A percentile compares a stretch with the other conserved stretches of the same genome.
Evolutionary conservation across 2,888 invertebrate species (phyloP).

Genomic region (Pterobdella sp.): DNA sequence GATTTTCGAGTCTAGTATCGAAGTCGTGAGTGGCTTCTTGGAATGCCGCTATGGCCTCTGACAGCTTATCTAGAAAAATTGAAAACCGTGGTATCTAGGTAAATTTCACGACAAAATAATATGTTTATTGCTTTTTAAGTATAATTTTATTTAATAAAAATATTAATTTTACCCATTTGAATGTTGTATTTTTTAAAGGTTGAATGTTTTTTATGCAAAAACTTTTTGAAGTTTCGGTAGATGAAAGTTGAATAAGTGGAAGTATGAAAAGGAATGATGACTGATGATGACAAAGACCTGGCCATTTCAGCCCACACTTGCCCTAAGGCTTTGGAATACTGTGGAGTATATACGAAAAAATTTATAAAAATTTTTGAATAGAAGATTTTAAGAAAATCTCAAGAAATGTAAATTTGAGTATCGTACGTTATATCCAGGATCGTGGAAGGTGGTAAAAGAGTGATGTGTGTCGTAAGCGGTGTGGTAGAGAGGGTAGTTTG

Average conservation of each 20-base stretch:
- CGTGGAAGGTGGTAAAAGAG: slow-evolving; percentile 46
- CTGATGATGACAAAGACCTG: slow-evolving; percentile 41
- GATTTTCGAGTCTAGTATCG: too few species aligned
- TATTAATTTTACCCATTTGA: slow-evolving; percentile 20
- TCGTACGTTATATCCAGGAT: slow-evolving; percentile 43
- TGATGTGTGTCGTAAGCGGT: slow-evolving; percentile 52
- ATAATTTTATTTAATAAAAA: too few species aligned
- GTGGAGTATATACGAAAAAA: too few species aligned
- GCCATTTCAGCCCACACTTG: slow-evolving; percentile 50
- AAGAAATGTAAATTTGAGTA: too few species aligned
- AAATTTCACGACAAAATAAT: too few species aligned
- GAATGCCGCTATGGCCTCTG: too few species aligned
- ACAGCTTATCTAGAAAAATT: too few species aligned
- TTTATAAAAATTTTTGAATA: too few species aligned
- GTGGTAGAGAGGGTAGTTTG: slow-evolving; percentile 51
- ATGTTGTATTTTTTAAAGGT: slow-evolving; percentile 25
- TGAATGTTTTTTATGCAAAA: slow-evolving; percentile 22
- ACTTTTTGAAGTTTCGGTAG: slow-evolving; percentile 18
- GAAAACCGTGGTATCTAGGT: too few species aligned
- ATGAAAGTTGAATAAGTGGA: slow-evolving; percentile 29
- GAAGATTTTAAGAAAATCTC: too few species aligned
- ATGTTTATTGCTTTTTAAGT: too few species aligned
- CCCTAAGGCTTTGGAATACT: slow-evolving; percentile 47
- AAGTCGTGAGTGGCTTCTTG: too few species aligned
- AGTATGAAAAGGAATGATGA: slow-evolving; percentile 39